phyloP scores from a whole-genome alignment of 2,888 invertebrate species.

The Drosophila seclusa region DNA sequence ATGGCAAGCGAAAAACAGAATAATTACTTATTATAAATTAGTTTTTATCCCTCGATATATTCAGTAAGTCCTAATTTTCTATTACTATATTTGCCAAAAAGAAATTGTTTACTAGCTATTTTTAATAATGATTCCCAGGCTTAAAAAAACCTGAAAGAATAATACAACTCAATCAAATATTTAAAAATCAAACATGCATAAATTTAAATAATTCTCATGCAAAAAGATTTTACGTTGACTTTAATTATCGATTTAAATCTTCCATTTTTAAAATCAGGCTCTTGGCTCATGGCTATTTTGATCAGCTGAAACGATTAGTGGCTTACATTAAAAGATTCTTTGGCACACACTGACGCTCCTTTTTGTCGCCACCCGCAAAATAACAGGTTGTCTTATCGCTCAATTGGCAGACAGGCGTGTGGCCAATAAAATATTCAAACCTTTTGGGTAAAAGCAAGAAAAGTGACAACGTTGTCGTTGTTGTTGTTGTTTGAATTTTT shows the following conservation, averaged over 20 bases:
- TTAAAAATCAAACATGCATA: neutral
- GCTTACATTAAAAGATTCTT: constrained; percentile 34
- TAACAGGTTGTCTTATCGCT: constrained; percentile 54
- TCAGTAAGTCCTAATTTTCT: neutral
- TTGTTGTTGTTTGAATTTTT: neutral
- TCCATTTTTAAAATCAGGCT: neutral
- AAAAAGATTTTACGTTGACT: neutral
- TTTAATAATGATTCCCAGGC: neutral
- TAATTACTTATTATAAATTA: neutral
- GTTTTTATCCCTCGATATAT: neutral
- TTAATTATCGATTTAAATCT: neutral
- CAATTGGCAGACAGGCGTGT: constrained; percentile 61
- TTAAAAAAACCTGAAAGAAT: neutral
- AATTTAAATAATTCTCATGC: neutral
- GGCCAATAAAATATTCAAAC: constrained; percentile 72
- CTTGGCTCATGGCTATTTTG: neutral
- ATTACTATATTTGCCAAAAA: neutral
- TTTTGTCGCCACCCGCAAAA: neutral
- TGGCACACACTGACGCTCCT: constrained; percentile 1
- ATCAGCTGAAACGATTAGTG: constrained; percentile 30
- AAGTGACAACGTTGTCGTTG: neutral
- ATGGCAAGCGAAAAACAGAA: neutral
- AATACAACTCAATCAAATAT: neutral
- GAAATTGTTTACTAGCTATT: neutral
- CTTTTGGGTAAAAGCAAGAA: constrained; percentile 22